Percentiles rank a stretch among this genome's conserved stretches.
These are phyloP conservation scores for Coptotermes formosanus DNA, from an alignment of 1,140 invertebrate genomes.

Conservation along the genomic window DNA sequence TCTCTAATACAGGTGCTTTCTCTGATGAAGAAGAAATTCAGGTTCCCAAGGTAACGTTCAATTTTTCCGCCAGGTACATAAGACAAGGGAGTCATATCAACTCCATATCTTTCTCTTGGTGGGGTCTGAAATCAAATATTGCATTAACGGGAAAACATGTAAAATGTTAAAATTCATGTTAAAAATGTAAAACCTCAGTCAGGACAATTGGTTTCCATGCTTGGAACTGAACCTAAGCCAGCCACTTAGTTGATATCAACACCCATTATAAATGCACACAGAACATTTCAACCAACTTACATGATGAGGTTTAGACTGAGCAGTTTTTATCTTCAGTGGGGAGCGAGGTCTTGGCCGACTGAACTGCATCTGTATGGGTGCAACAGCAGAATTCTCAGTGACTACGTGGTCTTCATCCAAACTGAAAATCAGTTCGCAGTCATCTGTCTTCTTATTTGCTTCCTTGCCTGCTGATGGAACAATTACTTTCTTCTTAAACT, in stretches of 20 bases:
- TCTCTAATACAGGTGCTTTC: slow-evolving; percentile 91
- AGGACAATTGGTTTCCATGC: too few relatives aligned
- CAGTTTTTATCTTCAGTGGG: slow-evolving; percentile 43
- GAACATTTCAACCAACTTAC: background rate
- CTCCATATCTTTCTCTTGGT: slow-evolving; percentile 66
- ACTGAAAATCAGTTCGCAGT: slow-evolving; percentile 65
- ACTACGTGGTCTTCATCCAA: slow-evolving; percentile 64
- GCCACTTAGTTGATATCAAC: too few relatives aligned
- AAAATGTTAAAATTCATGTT: too few relatives aligned
- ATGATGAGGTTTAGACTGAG: slow-evolving; percentile 24
- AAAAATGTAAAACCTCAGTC: too few relatives aligned
- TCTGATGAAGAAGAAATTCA: slow-evolving; percentile 94
- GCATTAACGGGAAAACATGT: too few relatives aligned
- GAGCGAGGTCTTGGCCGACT: slow-evolving; percentile 42
- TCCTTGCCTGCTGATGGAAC: slow-evolving; percentile 46
- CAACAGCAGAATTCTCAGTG: slow-evolving; percentile 18
- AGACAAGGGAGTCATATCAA: slow-evolving; percentile 83
- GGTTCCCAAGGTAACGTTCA: slow-evolving; percentile 84
- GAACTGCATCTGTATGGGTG: background rate
- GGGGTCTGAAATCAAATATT: slow-evolving; percentile 43
- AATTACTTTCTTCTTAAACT: slow-evolving; percentile 47
- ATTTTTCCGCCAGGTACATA: slow-evolving; percentile 78
- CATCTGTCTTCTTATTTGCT: slow-evolving; percentile 47
- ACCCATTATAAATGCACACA: background rate
- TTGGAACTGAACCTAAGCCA: too few relatives aligned